Percentiles rank a stretch among this genome's conserved stretches.
phyloP scores from a whole-genome alignment of 1,140 invertebrate species.

The Adelges cooleyi region DNA sequence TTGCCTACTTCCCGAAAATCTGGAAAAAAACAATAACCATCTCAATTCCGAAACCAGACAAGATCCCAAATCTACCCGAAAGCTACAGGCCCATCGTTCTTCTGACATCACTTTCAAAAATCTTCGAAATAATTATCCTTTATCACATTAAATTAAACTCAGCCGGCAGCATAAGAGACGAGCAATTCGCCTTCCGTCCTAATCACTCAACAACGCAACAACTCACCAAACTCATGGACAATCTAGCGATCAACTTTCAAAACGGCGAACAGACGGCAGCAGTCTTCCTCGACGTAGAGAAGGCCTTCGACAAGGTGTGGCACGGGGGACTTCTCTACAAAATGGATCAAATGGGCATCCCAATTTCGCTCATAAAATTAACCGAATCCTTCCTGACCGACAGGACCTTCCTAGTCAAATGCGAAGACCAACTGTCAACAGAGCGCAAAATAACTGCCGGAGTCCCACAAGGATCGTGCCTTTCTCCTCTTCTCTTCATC shows the following conservation, averaged over 20 bases:
- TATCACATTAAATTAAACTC: too few relatives aligned
- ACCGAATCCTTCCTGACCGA: background rate
- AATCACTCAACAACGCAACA: background rate
- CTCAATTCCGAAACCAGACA: too few relatives aligned
- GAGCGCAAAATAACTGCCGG: background rate
- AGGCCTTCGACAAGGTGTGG: background rate
- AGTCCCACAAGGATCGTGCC: background rate
- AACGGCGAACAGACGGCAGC: background rate
- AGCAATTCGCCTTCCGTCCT: background rate
- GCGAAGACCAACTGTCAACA: background rate
- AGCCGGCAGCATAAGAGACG: too few relatives aligned
- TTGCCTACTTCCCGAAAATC: too few relatives aligned
- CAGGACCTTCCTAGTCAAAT: background rate
- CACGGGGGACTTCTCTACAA: background rate
- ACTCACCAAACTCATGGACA: background rate
- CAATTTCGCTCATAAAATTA: background rate
- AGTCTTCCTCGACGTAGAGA: background rate
- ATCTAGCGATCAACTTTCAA: background rate
- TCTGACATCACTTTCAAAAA: too few relatives aligned
- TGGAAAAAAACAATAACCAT: too few relatives aligned
- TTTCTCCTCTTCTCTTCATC: background rate
- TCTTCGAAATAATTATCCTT: too few relatives aligned
- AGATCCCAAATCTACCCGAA: too few relatives aligned
- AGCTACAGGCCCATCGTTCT: too few relatives aligned
- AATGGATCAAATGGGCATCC: conserved; percentile 7